Percentiles rank a stretch among this genome's conserved stretches.
These are phyloP conservation scores for Dolomedes plantarius DNA, from an alignment of 2,888 invertebrate species.

Conservation along the genomic window DNA sequence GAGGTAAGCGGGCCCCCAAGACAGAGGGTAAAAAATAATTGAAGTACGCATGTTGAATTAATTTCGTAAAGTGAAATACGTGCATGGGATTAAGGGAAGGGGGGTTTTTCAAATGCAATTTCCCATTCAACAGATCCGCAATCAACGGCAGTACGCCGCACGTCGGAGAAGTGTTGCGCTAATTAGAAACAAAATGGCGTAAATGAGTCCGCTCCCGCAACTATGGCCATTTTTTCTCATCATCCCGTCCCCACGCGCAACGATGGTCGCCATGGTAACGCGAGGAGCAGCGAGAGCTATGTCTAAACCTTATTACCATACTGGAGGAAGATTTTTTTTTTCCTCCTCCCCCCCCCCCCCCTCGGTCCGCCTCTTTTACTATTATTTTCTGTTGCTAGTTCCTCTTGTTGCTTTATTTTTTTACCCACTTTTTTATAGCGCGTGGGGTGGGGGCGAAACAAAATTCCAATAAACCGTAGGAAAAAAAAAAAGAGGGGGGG, in stretches of 20 bases:
- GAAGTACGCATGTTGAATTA: too few relatives aligned
- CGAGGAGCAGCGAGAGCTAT: conserved; percentile 43
- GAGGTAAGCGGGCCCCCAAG: too few relatives aligned
- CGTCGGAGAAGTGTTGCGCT: too few relatives aligned
- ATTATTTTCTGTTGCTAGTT: conserved; percentile 42
- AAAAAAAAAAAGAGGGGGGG: conserved; percentile 27
- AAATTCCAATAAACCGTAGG: conserved; percentile 46
- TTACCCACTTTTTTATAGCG: conserved; percentile 1
- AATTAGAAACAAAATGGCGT: conserved; percentile 15
- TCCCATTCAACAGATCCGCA: too few relatives aligned
- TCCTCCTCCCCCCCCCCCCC: background rate
- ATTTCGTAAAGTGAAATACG: too few relatives aligned
- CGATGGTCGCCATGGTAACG: conserved; percentile 35
- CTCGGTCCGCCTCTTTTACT: background rate
- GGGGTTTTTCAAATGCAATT: too few relatives aligned
- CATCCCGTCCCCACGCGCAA: conserved; percentile 48
- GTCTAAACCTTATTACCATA: conserved; percentile 69
- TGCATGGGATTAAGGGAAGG: too few relatives aligned
- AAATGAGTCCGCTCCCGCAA: background rate
- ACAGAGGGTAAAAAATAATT: too few relatives aligned
- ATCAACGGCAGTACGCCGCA: too few relatives aligned
- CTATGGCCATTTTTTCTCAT: conserved; percentile 39
- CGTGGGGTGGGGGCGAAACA: conserved; percentile 53
- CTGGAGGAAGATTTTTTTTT: conserved; percentile 32
- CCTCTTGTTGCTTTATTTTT: background rate